Percentiles rank a stretch among this genome's conserved stretches.
These are phyloP conservation scores for Euura saliciscinereae DNA, from an alignment of 1,140 invertebrate genomes.

Conservation along the genomic window DNA sequence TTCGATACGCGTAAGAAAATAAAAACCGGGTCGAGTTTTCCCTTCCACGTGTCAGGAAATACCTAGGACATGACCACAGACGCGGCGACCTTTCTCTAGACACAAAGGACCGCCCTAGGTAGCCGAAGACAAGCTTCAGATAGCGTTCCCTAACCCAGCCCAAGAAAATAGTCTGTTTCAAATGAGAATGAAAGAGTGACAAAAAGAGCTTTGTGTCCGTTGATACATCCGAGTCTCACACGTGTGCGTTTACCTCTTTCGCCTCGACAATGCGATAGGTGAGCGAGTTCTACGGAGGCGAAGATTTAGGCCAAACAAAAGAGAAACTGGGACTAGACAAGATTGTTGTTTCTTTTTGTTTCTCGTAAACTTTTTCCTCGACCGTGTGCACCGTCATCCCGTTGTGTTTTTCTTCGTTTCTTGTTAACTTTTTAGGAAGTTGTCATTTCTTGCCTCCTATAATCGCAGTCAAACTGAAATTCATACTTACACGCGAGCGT, in stretches of 20 bases:
- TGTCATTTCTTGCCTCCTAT: neutral
- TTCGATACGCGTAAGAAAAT: neutral
- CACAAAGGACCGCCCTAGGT: neutral
- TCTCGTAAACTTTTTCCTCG: too few species aligned
- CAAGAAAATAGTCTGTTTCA: neutral
- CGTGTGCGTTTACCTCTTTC: too few species aligned
- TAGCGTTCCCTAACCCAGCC: neutral
- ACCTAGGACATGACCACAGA: neutral
- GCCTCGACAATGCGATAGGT: too few species aligned
- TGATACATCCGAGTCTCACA: neutral
- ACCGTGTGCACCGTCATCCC: neutral
- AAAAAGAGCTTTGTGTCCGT: conserved; percentile 4
- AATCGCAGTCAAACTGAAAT: too few species aligned
- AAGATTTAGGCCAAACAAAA: conserved; percentile 7
- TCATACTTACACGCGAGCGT: too few species aligned
- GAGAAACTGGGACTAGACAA: conserved; percentile 1
- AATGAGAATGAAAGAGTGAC: neutral
- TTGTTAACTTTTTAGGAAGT: neutral
- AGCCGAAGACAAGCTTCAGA: neutral
- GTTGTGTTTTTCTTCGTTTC: neutral
- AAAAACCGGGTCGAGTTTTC: neutral
- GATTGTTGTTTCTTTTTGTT: too few species aligned
- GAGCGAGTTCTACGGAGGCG: neutral
- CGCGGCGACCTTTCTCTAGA: conserved; percentile 3
- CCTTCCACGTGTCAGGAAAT: neutral